Evolutionary conservation across 2,113 vertebrate genomes (phyloP).

Genomic region (Nematolebias whitei): DNA sequence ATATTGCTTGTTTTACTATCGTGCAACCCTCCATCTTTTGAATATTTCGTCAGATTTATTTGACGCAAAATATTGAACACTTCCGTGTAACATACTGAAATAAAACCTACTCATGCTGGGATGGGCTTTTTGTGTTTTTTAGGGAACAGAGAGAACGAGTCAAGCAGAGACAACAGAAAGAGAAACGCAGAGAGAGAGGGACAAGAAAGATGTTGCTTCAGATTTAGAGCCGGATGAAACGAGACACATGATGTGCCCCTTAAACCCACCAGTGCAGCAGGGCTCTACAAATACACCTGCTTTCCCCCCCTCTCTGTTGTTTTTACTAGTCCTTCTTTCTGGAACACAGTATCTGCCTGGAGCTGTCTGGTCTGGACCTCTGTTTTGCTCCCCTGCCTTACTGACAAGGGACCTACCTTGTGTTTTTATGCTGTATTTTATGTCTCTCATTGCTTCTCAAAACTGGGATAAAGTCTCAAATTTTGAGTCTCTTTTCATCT

Average conservation of each 20-base stretch:
- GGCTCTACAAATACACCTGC: constrained; percentile 61
- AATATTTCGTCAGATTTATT: constrained; percentile 2
- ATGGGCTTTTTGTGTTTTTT: constrained; percentile 17
- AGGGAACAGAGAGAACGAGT: constrained; percentile 21
- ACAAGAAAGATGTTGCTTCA: constrained; percentile 38
- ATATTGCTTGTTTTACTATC: too few species aligned
- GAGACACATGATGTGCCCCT: constrained; percentile 56
- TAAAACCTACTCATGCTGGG: constrained; percentile 18
- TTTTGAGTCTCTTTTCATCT: constrained; percentile 45
- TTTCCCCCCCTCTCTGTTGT: constrained; percentile 33
- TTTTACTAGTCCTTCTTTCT: constrained; percentile 46
- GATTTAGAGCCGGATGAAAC: constrained; percentile 55
- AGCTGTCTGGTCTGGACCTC: constrained; percentile 54
- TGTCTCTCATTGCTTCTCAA: constrained; percentile 32
- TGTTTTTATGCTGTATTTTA: constrained; percentile 62
- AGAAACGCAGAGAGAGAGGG: constrained; percentile 36
- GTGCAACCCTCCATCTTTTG: not conserved
- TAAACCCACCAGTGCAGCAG: constrained; percentile 48
- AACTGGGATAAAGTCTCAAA: constrained; percentile 25
- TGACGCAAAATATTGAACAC: constrained; percentile 3
- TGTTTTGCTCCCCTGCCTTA: constrained; percentile 43
- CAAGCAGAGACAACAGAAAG: constrained; percentile 38
- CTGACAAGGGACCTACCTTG: constrained; percentile 35
- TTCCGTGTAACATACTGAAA: constrained; percentile 6
- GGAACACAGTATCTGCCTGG: constrained; percentile 42